phyloP scores from a whole-genome alignment of 2,888 invertebrate species.

The Melipona beecheii region DNA sequence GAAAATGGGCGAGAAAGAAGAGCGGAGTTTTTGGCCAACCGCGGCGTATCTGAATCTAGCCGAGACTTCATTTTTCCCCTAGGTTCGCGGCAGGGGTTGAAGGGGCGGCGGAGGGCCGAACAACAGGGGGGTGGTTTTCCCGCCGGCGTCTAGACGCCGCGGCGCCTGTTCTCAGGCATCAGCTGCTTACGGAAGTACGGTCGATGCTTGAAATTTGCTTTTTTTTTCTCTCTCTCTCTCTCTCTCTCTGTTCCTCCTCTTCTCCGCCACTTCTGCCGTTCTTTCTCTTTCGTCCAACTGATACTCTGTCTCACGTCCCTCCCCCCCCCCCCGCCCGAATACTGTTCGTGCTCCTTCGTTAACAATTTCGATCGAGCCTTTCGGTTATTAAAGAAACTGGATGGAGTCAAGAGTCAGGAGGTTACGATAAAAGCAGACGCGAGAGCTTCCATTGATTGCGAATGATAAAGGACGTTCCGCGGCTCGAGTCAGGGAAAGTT shows the following conservation, averaged over 20 bases:
- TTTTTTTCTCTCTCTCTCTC: neutral
- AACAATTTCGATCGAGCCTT: slow-evolving; percentile 56
- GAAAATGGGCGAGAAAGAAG: neutral
- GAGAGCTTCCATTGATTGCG: slow-evolving; percentile 6
- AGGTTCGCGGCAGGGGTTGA: slow-evolving; percentile 28
- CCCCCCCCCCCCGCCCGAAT: too few relatives aligned
- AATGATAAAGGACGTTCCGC: slow-evolving; percentile 33
- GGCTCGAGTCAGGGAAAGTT: slow-evolving; percentile 31
- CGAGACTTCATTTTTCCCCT: slow-evolving; percentile 58
- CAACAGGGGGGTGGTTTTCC: slow-evolving; percentile 47
- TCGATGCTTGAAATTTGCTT: slow-evolving; percentile 63
- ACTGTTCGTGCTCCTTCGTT: slow-evolving; percentile 35
- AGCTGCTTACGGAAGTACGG: slow-evolving; percentile 69
- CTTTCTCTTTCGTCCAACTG: neutral
- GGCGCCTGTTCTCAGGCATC: slow-evolving; percentile 71
- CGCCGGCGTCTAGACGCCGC: slow-evolving; percentile 70
- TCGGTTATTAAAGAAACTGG: slow-evolving; percentile 49
- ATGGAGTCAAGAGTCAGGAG: neutral
- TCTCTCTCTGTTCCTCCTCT: slow-evolving; percentile 1
- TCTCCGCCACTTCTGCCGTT: neutral
- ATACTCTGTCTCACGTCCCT: neutral
- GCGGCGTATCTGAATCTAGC: slow-evolving; percentile 62
- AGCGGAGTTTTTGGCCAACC: slow-evolving; percentile 5
- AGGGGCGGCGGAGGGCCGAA: slow-evolving; percentile 20
- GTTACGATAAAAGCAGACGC: slow-evolving; percentile 31